Percentiles rank a stretch among this genome's conserved stretches.
These are phyloP conservation scores for Agrypnus murinus DNA, from an alignment of 2,888 invertebrate genomes.

Conservation along the genomic window DNA sequence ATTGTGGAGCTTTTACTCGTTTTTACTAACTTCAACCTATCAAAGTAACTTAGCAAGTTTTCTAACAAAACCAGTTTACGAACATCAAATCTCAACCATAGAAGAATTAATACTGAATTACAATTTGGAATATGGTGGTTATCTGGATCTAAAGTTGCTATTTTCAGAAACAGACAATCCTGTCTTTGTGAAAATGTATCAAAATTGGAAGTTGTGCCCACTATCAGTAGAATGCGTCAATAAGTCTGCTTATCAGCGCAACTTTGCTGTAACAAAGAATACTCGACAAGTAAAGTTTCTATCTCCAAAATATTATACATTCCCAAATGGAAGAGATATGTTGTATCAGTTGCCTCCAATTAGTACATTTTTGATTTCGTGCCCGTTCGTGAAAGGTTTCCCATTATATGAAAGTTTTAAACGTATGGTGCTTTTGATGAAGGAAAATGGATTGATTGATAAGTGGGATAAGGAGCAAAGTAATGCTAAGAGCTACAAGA, in stretches of 20 bases:
- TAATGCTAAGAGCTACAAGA: neutral
- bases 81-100: constrained; percentile 74
- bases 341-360: constrained; percentile 41
- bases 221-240: constrained; percentile 54
- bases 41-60: constrained; percentile 76
- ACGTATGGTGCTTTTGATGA: neutral
- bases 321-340: constrained; percentile 49
- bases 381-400: constrained; percentile 6
- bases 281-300: constrained; percentile 52
- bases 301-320: constrained; percentile 51
- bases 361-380: neutral
- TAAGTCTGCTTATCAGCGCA: constrained; percentile 51
- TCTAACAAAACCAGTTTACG: constrained; percentile 73
- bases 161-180: constrained; percentile 7
- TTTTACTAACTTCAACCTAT: constrained; percentile 74
- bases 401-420: constrained; percentile 1
- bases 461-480: constrained; percentile 22
- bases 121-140: constrained; percentile 70
- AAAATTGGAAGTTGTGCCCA: constrained; percentile 46
- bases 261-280: constrained; percentile 55
- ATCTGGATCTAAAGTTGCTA: neutral
- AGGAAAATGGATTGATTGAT: constrained; percentile 19
- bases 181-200: constrained; percentile 2
- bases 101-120: constrained; percentile 72
- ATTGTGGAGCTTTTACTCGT: constrained; percentile 73